A percentile compares a stretch with the other conserved stretches of the same genome.
phyloP scores from a whole-genome alignment of 2,113 vertebrate species.

The Montifringilla adamsi region DNA sequence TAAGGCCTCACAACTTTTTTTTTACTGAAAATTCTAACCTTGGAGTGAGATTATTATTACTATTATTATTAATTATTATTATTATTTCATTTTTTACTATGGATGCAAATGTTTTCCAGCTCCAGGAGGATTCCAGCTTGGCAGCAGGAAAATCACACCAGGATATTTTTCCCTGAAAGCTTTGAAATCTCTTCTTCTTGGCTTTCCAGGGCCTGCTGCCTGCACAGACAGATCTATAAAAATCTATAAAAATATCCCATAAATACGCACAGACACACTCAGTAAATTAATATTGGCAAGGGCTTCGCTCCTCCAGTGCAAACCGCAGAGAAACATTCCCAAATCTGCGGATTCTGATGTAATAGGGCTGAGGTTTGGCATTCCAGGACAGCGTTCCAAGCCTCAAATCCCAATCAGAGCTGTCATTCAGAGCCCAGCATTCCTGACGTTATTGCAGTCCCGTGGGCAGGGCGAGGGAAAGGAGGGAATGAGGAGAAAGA shows the following conservation, averaged over 20 bases:
- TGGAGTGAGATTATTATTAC: neutral
- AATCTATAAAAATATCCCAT: neutral
- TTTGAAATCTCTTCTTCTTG: neutral
- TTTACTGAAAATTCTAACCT: neutral
- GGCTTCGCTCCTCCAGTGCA: neutral
- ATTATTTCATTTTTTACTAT: neutral
- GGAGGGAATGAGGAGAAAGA: neutral
- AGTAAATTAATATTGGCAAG: slow-evolving; percentile 20
- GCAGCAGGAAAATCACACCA: neutral
- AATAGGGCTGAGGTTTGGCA: slow-evolving; percentile 52
- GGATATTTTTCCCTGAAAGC: neutral
- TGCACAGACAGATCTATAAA: neutral
- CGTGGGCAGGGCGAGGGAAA: neutral
- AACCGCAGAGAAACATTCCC: slow-evolving; percentile 45
- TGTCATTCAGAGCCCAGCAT: slow-evolving; percentile 35
- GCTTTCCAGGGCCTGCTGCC: neutral
- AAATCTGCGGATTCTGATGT: slow-evolving; percentile 61
- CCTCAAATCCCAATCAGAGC: slow-evolving; percentile 43
- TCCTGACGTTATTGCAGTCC: neutral
- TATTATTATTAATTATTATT: neutral
- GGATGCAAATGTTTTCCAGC: neutral
- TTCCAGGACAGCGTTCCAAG: slow-evolving; percentile 9
- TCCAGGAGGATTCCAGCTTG: neutral
- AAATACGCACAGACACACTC: neutral
- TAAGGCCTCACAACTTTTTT: neutral